Evolutionary conservation across 1,140 invertebrate species (phyloP).

Genomic region (Mesaphorura yosii): DNA sequence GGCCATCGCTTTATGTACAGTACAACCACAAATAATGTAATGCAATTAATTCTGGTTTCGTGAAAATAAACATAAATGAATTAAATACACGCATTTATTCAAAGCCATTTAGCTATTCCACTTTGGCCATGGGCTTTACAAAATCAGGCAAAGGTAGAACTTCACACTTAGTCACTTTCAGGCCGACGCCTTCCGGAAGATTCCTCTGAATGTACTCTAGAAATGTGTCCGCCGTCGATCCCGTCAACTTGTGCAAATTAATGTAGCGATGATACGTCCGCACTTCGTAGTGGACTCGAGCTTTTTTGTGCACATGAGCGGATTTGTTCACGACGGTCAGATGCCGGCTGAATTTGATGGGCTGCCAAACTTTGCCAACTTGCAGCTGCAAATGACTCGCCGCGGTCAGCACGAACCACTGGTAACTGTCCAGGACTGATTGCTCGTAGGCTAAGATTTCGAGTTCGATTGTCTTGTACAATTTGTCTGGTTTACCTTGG

Average conservation of each 20-base stretch:
- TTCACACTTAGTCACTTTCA: slow-evolving; percentile 78
- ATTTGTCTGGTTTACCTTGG: no score
- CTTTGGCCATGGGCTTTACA: neutral
- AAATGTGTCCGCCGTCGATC: slow-evolving; percentile 88
- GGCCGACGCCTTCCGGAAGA: slow-evolving; percentile 88
- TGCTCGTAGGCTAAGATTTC: slow-evolving; percentile 77
- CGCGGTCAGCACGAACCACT: slow-evolving; percentile 64
- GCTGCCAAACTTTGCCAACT: slow-evolving; percentile 58
- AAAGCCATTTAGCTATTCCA: neutral
- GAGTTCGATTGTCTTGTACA: slow-evolving; percentile 71
- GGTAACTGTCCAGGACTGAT: slow-evolving; percentile 76
- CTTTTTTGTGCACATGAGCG: slow-evolving; percentile 84
- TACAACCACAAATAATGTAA: neutral
- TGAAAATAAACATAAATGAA: neutral
- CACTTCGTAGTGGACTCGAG: slow-evolving; percentile 89
- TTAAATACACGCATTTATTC: neutral
- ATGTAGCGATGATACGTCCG: slow-evolving; percentile 83
- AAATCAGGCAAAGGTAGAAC: slow-evolving; percentile 22
- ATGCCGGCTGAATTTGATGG: slow-evolving; percentile 57
- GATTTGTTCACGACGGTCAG: slow-evolving; percentile 72
- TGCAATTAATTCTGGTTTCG: no score
- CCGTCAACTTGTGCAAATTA: slow-evolving; percentile 72
- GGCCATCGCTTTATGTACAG: no score
- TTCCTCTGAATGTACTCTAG: slow-evolving; percentile 94
- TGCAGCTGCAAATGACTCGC: slow-evolving; percentile 65